Conservation (phyloP, 2,797 vertebrate genomes). For the Acanthurus tractus region DNA sequence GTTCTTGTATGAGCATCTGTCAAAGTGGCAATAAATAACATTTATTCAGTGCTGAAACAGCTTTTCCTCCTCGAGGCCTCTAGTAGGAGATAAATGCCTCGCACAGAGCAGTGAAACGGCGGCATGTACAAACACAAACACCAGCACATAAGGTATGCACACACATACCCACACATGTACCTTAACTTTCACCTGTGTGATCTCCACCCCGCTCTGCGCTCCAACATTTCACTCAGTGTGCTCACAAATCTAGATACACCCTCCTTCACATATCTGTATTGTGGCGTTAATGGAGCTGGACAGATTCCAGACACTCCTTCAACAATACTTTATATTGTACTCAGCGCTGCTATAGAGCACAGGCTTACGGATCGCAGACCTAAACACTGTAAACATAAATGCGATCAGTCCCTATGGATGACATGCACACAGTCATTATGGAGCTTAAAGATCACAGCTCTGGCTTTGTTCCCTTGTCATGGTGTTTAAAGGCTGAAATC, state of each 20-base stretch:
- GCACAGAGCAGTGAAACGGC: conserved; percentile 39
- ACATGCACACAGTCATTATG: conserved; percentile 66
- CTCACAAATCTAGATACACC: conserved; percentile 45
- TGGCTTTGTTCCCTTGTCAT: conserved; percentile 71
- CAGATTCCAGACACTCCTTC: conserved; percentile 60
- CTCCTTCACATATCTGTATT: conserved; percentile 40
- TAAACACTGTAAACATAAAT: conserved; percentile 63
- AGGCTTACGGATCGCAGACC: conserved; percentile 45
- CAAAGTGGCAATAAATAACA: conserved; percentile 70
- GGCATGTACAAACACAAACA: conserved; percentile 64
- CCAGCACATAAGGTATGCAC: conserved; percentile 26
- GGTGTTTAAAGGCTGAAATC: conserved; percentile 69
- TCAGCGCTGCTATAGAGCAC: conserved; percentile 31
- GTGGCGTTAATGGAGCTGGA: conserved; percentile 56
- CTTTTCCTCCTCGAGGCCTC: conserved; percentile 49
- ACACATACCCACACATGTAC: conserved; percentile 1
- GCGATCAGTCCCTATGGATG: conserved; percentile 67
- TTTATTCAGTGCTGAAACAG: conserved; percentile 60
- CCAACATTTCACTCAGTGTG: conserved; percentile 43
- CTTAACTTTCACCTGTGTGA: conserved; percentile 52
- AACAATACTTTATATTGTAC: conserved; percentile 60
- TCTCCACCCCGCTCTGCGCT: conserved; percentile 35
- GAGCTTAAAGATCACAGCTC: conserved; percentile 60
- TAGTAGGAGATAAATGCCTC: conserved; percentile 47
- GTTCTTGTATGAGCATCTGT: conserved; percentile 67